Evolutionary conservation across 2,888 invertebrate genomes (phyloP).

Genomic region (Habrosyne pyritoides): DNA sequence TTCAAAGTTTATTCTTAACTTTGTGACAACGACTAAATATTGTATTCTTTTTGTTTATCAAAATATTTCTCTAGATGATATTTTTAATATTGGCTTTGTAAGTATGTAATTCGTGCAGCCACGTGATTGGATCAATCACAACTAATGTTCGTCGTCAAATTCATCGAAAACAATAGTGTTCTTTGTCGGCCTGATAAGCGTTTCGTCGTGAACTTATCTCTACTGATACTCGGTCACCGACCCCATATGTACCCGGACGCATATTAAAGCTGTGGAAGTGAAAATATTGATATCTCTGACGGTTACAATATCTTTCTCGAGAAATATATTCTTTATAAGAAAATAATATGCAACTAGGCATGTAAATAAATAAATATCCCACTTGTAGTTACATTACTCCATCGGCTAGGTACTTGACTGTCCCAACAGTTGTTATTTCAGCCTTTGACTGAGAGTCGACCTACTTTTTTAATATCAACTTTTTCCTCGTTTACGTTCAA

Average conservation of each 20-base stretch:
- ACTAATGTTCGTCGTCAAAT: constrained; percentile 56
- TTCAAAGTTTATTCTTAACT: not conserved
- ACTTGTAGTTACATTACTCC: constrained; percentile 30
- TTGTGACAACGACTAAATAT: not conserved
- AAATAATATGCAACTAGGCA: not conserved
- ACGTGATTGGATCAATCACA: constrained; percentile 66
- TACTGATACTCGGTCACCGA: constrained; percentile 74
- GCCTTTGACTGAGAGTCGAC: constrained; percentile 58
- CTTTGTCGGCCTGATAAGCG: constrained; percentile 73
- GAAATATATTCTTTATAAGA: not conserved
- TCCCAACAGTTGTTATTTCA: constrained; percentile 57
- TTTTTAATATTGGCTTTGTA: constrained; percentile 11
- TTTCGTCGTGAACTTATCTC: constrained; percentile 72
- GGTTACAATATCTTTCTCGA: not conserved
- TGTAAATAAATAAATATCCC: constrained; percentile 7
- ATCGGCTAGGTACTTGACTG: constrained; percentile 47
- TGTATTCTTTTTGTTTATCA: not conserved
- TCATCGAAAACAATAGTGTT: constrained; percentile 74
- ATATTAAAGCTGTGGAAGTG: constrained; percentile 45
- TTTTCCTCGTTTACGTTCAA: constrained; percentile 67
- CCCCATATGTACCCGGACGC: constrained; percentile 60
- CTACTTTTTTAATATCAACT: constrained; percentile 53
- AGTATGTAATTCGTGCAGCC: constrained; percentile 17
- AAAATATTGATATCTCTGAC: not conserved
- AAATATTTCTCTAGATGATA: not conserved